Base-by-base conservation (phyloP, 2,797 vertebrate species). In the Fringilla coelebs region DNA sequence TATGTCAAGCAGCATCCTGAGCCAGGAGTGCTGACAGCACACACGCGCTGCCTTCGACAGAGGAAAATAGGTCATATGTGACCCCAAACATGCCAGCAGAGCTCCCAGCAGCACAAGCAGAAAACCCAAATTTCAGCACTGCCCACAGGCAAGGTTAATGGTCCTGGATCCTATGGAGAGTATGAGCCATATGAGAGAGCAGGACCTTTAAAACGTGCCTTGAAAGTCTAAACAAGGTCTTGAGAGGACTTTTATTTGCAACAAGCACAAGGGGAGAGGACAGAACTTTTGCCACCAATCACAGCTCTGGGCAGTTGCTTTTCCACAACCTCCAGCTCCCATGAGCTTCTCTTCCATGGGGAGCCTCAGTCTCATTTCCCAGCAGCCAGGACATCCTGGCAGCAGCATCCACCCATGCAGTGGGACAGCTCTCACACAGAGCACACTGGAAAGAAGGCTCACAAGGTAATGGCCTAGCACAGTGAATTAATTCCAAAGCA, bases 401-500 rank as follows among this genome's bases (percentile, higher is more conserved):
- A 67, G 67, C 62, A 41, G 65, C 58, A 40, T 3, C 41, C 8
- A 34, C 36, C 34, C 9, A 7, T 5, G 24, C 76, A 67, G 60
- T 46, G 36, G 80, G 68, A 65, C 3, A 24, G 86, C 79, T 89
- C 80, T 41, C 11, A 32, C 63, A 41, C 43, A 28, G 66, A 80
- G 73, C 62, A 31, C 74, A 36, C 13, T 20, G 11, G 26, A 57
- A 85, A 88, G 75, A 70, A 28, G 13, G 36, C 49, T 88, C 11
- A 1, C 83, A 36, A 81, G 67, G 90, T 80, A 91, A 91, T 46
- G 87, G 90, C 95, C 93, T 95, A 96, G 95, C 36, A 29, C 51
- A 78, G 73, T 43, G 94, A 97, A 97, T 98, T 96, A 95, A 98
- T 97, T 97, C 96, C 97, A 95, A 97, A 97, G 95, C 97, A 98